Evolutionary conservation across 53 echinoderm and acorn worm genomes (phyloP).

Genomic region (Temnopleurus reevesii): DNA sequence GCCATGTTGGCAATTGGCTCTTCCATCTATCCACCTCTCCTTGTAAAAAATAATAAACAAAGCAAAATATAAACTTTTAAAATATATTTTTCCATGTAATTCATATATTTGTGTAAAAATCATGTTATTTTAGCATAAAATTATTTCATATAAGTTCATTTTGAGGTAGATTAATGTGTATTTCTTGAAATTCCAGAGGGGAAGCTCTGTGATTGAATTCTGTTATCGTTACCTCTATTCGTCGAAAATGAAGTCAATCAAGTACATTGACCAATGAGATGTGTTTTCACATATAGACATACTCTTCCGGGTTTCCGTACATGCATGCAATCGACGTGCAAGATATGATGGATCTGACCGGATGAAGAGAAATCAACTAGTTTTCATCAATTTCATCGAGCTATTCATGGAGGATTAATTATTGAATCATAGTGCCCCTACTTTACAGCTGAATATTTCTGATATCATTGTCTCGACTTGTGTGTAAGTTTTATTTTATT

Average conservation of each 20-base stretch:
- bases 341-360: neutral
- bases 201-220: neutral
- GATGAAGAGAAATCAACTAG: neutral
- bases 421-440: neutral
- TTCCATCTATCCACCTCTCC: neutral
- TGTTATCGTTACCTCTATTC: neutral
- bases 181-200: neutral
- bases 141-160: neutral
- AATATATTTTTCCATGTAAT: too few relatives aligned
- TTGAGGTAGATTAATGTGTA: neutral
- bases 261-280: neutral
- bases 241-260: neutral
- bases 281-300: neutral
- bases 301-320: slow-evolving; percentile 39
- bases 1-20: slow-evolving; percentile 51
- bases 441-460: neutral
- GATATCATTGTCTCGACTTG: neutral
- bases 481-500: neutral
- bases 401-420: neutral
- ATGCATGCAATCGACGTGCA: neutral
- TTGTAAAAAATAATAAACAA: neutral
- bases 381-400: neutral
- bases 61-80: neutral
- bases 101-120: neutral
- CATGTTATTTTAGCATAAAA: neutral